Conservation (phyloP, 1,140 invertebrate species). For the Goniozus legneri region DNA sequence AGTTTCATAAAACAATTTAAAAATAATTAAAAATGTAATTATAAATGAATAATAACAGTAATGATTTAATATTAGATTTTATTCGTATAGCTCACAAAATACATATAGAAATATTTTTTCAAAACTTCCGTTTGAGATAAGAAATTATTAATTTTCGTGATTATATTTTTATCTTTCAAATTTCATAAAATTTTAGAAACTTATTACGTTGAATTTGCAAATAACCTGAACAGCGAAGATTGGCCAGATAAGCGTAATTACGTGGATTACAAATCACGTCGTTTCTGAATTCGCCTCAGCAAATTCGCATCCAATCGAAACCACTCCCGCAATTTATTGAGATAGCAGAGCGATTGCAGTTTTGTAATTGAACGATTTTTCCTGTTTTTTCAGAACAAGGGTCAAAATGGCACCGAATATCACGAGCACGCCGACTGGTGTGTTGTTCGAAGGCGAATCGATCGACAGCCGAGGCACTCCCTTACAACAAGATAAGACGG, state of each 20-base stretch:
- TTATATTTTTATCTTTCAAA: no score
- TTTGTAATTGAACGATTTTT: conserved; percentile 2
- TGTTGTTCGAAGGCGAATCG: conserved; percentile 64
- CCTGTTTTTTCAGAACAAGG: conserved; percentile 14
- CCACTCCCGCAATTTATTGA: no score
- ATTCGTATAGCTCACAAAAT: no score
- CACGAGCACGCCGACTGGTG: conserved; percentile 59
- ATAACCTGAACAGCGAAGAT: not conserved
- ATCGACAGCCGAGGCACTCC: conserved; percentile 43
- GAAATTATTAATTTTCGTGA: no score
- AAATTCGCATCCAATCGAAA: not conserved
- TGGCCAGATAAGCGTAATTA: not conserved
- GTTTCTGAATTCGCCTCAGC: not conserved
- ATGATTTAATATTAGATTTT: no score
- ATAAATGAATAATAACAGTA: no score
- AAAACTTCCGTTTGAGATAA: no score
- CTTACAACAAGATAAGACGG: conserved; percentile 48
- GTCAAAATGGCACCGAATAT: conserved; percentile 61
- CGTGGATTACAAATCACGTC: not conserved
- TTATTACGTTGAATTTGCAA: no score
- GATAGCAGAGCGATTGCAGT: conserved; percentile 7
- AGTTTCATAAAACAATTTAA: no score
- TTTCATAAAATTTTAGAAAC: no score
- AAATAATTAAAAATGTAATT: no score
- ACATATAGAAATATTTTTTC: no score